Base-by-base conservation (phyloP, 2,113 vertebrate genomes). In the Dipodomys merriami region DNA sequence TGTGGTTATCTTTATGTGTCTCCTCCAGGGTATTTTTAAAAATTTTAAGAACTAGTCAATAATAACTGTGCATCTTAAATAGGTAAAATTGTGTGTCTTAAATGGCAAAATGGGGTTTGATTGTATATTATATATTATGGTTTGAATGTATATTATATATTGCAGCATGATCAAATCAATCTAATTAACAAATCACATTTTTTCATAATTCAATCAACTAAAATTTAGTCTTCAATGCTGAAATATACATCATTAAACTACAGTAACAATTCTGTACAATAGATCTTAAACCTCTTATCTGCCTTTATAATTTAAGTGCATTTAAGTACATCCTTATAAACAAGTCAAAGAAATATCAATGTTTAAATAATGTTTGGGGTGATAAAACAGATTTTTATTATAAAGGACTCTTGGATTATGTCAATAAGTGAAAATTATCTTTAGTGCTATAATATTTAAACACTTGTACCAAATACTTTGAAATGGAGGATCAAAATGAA, bases 321-420 rank as follows among this genome's bases (percentile, higher is more conserved):
- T 23, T 23, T 64, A 25, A 64, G 49, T 33, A 74, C 23, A 4
- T 16, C 11, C 53, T 6, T 74, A 73, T n/a, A 62, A 86, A 62
- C 15, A 86, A 74, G 33, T 67, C 25, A 16, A 62, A 74, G 35
- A 93, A 73, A 6, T 46, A 73, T 27, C 15, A 73, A 22, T 20
- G 9, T 39, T 57, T 87, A 86, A 83, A 25, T 72, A 91, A 84
- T 29, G 44, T 39, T 62, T 9, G 7, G 91, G 73, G 8, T 67
- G 29, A 23, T 12, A 84, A 62, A 91, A 95, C 1, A 85, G 30
- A 83, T 71, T 83, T 94, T 64, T 92, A n/a, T 86, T n/a, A 29
- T 27, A 64, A 86, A 46, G 76, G 3, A 6, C 67, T 62, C 57
- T 25, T 39, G 67, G 7, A 60, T 68, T 83, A 93, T 7, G 27